A percentile compares a stretch with the other conserved stretches of the same genome.
Evolutionary conservation across 2,113 vertebrate genomes (phyloP).

Genomic region (Bucco capensis): DNA sequence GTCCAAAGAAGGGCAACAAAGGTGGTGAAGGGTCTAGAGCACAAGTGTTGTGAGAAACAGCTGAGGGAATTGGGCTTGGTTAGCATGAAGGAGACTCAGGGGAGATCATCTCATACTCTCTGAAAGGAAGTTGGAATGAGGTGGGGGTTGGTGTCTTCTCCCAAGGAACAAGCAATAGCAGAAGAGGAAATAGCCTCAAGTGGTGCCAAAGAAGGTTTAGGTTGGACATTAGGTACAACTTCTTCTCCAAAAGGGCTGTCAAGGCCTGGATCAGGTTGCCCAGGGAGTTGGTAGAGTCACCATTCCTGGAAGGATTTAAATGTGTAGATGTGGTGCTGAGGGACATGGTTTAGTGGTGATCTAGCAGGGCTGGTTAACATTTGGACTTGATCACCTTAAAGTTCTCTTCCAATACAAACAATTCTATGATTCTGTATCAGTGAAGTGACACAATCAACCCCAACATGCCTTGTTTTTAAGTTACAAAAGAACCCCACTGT

Average conservation of each 20-base stretch:
- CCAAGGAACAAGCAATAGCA: too few species aligned
- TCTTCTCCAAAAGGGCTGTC: background rate
- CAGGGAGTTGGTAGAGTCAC: too few species aligned
- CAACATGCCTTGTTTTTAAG: rapidly evolving
- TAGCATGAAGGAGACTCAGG: too few species aligned
- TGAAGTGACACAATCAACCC: background rate
- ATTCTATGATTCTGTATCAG: background rate
- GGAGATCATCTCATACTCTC: too few species aligned
- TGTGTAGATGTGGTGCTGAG: background rate
- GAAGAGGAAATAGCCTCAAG: too few species aligned
- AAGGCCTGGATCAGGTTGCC: background rate
- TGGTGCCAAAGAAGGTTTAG: too few species aligned
- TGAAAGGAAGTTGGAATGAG: too few species aligned
- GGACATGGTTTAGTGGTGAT: background rate
- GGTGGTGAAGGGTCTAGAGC: background rate
- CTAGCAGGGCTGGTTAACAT: background rate
- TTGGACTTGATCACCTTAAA: background rate
- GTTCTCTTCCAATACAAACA: background rate
- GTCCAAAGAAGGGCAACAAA: background rate
- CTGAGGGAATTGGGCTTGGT: background rate
- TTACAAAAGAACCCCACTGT: rapidly evolving
- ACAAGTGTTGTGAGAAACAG: background rate
- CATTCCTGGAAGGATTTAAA: background rate
- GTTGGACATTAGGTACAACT: background rate
- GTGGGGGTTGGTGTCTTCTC: too few species aligned